These are phyloP conservation scores for Stegostoma tigrinum DNA, from an alignment of 2,113 vertebrate genomes.

Conservation along the genomic window DNA sequence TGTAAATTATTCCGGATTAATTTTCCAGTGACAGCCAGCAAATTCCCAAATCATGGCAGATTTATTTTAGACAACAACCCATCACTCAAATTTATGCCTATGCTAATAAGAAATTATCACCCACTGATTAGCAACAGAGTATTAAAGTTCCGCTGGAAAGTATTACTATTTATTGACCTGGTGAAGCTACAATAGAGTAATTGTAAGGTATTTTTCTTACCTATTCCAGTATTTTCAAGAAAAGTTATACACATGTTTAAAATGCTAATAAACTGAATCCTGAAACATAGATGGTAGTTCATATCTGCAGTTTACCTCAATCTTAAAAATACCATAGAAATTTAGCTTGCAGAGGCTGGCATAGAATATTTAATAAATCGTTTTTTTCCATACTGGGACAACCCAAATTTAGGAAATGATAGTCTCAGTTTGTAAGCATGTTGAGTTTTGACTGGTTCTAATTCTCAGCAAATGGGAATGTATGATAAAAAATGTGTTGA, in stretches of 20 bases:
- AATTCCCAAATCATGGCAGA: not conserved
- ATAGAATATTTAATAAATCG: not conserved
- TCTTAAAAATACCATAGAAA: not conserved
- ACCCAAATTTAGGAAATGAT: not conserved
- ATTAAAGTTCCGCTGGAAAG: not conserved
- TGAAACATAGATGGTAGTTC: not conserved
- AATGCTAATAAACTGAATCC: not conserved
- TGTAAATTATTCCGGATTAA: not conserved
- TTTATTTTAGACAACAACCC: not conserved
- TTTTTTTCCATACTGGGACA: not conserved
- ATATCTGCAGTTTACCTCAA: not conserved
- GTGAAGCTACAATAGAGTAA: not conserved
- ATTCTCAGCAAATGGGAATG: not conserved
- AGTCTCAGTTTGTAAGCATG: not conserved
- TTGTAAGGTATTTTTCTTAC: not conserved
- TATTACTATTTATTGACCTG: not conserved
- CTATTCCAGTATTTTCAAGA: not conserved
- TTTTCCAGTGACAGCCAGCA: not conserved
- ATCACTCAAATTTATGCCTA: not conserved
- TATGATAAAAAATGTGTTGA: not conserved
- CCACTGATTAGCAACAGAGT: not conserved
- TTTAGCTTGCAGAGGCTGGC: not conserved
- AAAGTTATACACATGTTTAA: not conserved
- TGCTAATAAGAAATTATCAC: constrained; percentile 1
- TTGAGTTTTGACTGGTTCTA: not conserved